Conservation (phyloP, 2,888 invertebrate genomes). For the Sphaerophoria rueppellii region DNA sequence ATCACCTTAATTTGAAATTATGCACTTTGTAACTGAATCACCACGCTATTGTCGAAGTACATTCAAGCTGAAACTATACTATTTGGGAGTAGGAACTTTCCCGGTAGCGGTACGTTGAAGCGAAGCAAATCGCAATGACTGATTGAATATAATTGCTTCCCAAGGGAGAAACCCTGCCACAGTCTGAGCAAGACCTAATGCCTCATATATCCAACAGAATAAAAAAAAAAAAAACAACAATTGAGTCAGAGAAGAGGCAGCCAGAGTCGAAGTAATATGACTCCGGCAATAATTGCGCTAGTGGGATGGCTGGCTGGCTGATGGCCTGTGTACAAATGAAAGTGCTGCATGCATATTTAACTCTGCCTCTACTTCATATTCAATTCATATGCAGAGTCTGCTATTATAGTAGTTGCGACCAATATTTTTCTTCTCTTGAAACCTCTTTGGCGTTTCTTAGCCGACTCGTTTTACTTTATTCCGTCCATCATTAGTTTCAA, state of each 20-base stretch:
- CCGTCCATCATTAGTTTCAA: slow-evolving; percentile 40
- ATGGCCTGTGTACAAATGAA: slow-evolving; percentile 66
- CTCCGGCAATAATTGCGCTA: slow-evolving; percentile 37
- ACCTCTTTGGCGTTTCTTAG: not conserved
- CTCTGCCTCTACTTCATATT: not conserved
- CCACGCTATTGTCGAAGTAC: slow-evolving; percentile 4
- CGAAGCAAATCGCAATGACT: slow-evolving; percentile 52
- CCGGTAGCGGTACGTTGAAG: slow-evolving; percentile 18
- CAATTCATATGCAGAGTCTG: not conserved
- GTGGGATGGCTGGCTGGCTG: not conserved
- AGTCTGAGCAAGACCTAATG: not conserved
- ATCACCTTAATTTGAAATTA: slow-evolving; percentile 39
- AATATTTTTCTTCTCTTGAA: slow-evolving; percentile 51
- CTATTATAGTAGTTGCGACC: not conserved
- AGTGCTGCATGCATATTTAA: slow-evolving; percentile 68
- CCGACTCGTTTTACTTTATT: slow-evolving; percentile 23
- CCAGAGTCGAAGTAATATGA: slow-evolving; percentile 46
- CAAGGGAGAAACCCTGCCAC: slow-evolving; percentile 41
- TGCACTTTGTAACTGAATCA: slow-evolving; percentile 23
- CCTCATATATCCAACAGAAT: slow-evolving; percentile 20
- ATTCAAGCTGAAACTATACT: slow-evolving; percentile 31
- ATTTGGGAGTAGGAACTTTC: not conserved
- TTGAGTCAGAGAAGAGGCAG: not conserved
- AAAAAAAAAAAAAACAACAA: slow-evolving; percentile 21
- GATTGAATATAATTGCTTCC: slow-evolving; percentile 69